Percentiles rank a stretch among this genome's conserved stretches.
These are phyloP conservation scores for Brachypalpus laphriformis DNA, from an alignment of 2,888 invertebrate genomes.

Conservation along the genomic window DNA sequence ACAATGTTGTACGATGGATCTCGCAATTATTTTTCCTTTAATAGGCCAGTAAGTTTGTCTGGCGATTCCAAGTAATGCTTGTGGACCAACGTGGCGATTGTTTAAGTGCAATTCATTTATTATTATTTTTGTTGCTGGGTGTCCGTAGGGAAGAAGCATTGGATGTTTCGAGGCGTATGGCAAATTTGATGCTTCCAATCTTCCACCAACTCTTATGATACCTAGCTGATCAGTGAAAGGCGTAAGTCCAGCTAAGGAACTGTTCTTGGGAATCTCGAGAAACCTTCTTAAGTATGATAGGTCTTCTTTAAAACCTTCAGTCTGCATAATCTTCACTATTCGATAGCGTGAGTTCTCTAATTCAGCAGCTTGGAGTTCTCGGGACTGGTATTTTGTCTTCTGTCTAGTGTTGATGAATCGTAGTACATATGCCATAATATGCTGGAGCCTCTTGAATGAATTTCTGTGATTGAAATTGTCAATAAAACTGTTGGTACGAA, in stretches of 20 bases:
- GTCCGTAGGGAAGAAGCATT: neutral
- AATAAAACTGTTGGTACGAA: neutral
- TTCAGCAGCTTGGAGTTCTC: no score
- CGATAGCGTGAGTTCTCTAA: no score
- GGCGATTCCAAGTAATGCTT: neutral
- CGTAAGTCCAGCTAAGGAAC: neutral
- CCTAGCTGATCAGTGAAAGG: neutral
- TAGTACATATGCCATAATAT: neutral
- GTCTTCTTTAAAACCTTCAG: neutral
- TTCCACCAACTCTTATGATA: neutral
- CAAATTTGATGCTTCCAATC: neutral
- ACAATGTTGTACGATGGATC: neutral
- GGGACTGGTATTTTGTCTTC: no score
- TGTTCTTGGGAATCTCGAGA: neutral
- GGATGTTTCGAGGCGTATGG: neutral
- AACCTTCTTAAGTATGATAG: neutral
- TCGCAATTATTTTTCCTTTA: neutral
- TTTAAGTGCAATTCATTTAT: neutral
- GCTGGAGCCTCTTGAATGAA: neutral
- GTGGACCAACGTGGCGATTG: neutral
- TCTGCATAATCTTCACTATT: no score
- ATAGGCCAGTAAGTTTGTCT: neutral
- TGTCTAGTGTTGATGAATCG: neutral
- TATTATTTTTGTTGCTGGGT: neutral
- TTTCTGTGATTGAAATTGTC: neutral